Base-by-base conservation (phyloP, 1,140 invertebrate species). In the Drosophila pachea region DNA sequence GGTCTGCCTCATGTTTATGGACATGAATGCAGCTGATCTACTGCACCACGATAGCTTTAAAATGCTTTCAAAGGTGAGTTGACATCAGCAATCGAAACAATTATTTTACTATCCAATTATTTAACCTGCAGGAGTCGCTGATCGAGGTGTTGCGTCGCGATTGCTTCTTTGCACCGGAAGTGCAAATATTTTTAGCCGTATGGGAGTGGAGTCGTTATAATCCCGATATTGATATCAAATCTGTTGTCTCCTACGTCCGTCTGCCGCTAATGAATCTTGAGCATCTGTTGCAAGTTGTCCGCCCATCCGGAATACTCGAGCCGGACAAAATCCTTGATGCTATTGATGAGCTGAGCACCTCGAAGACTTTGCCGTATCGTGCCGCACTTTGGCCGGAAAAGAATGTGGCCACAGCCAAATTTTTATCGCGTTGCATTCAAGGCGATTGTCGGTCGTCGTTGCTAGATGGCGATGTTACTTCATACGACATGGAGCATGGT, bases 151-250 rank as follows among this genome's bases (percentile, higher is more conserved):
- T 99, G 38, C 92, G 94, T 50, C 91, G 97, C 53, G 96, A 99
- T 90, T 99, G 97, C 1, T 99, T 99, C 90, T 99, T 96, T 91
- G 97, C 96, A 0, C 93, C 94, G 4, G 98, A 99, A 91, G 95
- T 98, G 29, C 95, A 99, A 77, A 98, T 99, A 68, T 99, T 99
- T 90, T 91, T 93, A 76, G 95, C 96, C 6, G 95, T 99, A 2
- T 92, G 93, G 82, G 91, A 92, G 50, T 99, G 98, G 98, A 94
- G 95, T 65, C 93, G 92, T 86, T 90, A 93, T 75, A 93, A 98
- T 92, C 91, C 93, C 86, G 92, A 92, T 71, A 75, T 92, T 29
- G 93, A 95, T 74, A 86, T 91, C 2, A 91, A 90, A 74, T 81
- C 87, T 7, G 91, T 91, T 8, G 90, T 94, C 11, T 91, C 91